Percentiles rank a stretch among this genome's conserved stretches.
These are phyloP conservation scores for Parazoanthus darwini DNA, from an alignment of 92 coral and sea anemone genomes.

Conservation along the genomic window DNA sequence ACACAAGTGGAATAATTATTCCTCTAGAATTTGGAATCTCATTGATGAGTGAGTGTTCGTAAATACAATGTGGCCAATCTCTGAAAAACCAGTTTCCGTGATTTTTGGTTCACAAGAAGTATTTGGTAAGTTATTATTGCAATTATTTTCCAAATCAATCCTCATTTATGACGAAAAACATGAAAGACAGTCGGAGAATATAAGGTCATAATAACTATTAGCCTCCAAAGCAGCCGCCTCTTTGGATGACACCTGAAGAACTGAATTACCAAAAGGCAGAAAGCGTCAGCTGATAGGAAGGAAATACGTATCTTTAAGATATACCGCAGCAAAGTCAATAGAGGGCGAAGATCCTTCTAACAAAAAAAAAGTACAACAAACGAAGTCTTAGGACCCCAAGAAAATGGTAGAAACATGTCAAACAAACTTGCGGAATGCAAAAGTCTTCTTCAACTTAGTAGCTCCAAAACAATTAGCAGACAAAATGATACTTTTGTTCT, in stretches of 20 bases:
- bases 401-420: neutral
- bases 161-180: no score
- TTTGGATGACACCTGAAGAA: neutral
- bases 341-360: conserved; percentile 18
- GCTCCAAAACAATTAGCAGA: conserved; percentile 13
- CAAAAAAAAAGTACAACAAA: conserved; percentile 9
- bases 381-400: conserved; percentile 26
- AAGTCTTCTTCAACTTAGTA: conserved; percentile 1
- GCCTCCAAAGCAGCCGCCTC: neutral
- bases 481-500: conserved; percentile 4
- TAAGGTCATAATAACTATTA: no score
- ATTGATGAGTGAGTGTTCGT: no score
- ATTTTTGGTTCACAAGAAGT: no score
- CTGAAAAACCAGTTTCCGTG: no score
- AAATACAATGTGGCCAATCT: no score
- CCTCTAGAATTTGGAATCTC: no score
- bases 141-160: no score
- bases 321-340: conserved; percentile 15
- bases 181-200: no score
- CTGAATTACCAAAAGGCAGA: neutral
- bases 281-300: conserved; percentile 9
- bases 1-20: no score
- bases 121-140: no score
- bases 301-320: neutral
- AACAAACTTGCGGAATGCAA: no score